A percentile compares a stretch with the other conserved stretches of the same genome.
phyloP scores from a whole-genome alignment of 2,113 vertebrate genomes.

The Tenrec ecaudatus region DNA sequence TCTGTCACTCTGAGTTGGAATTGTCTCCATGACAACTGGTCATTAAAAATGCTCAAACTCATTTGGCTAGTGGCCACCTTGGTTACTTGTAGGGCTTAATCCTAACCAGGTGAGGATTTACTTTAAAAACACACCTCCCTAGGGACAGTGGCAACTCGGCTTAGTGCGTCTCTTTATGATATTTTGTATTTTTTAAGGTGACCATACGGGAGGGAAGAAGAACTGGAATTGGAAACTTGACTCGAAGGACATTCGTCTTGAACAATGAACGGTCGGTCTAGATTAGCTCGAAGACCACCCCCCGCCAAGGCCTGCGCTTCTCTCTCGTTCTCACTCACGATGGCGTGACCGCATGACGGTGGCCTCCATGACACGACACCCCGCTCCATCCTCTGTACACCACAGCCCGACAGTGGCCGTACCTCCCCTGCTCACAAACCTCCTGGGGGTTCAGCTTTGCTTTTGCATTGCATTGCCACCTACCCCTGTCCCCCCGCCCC shows the following conservation, averaged over 20 bases:
- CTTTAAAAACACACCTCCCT: background rate
- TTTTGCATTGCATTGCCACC: background rate
- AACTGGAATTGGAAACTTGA: background rate
- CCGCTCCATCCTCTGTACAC: fast-evolving
- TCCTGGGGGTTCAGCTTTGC: background rate
- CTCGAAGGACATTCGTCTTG: background rate
- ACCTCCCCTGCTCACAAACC: background rate
- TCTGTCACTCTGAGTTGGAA: background rate
- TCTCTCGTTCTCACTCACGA: background rate
- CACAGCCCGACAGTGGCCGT: fast-evolving
- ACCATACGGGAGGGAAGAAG: no score
- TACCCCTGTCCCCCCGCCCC: background rate
- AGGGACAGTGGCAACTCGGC: background rate
- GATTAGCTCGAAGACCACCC: background rate
- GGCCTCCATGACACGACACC: background rate
- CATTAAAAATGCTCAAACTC: background rate
- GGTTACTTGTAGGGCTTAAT: background rate
- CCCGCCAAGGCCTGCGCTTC: background rate
- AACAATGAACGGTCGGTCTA: background rate
- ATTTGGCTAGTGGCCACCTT: background rate
- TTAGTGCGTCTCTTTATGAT: no score
- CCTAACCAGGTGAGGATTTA: background rate
- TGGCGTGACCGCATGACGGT: background rate
- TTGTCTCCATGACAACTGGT: background rate
- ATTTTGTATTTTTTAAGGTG: background rate